Base-by-base conservation (phyloP, 2,888 invertebrate genomes). In the Hofmannophila pseudospretella region DNA sequence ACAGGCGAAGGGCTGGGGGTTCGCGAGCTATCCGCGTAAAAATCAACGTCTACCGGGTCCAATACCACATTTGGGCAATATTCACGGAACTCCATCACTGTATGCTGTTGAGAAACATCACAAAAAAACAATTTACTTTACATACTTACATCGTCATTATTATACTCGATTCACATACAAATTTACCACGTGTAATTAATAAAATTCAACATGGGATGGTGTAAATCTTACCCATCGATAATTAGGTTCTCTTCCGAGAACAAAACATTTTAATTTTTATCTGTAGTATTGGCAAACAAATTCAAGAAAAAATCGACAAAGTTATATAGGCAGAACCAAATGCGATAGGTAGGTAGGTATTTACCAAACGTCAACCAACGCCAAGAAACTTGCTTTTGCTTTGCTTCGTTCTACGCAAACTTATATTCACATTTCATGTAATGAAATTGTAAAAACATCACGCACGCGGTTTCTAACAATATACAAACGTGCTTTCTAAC, bases 51-150 rank as follows among this genome's bases (percentile, higher is more conserved):
- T 73, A 67, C 67, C 57, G 74, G 74, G 55, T 67, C 80, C 73
- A 75, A 72, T 67, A 77, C 73, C 75, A 75, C 79, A 68, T 75
- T 77, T 70, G 65, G 63, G 44, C 56, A 65, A 74, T 69, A 73
- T 66, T 70, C 81, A 80, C 72, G 77, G 72, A 81, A 79, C 82
- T 85, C 86, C 86, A 86, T 86, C 72, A 82, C 85, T 78, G 67
- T 62, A 67, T 68, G 77, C 86, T 86, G 76, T 69, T 64, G 68
- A 57, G 55, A 75, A 70, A 73, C 62, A 71, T 58, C 54, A 62
- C 51, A 62, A 57, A 62, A 57, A 65, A 39, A 67, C 61, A 49
- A 45, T 59, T 60, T 50, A 64, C 58, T 60, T 55, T 49, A 64
- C 65, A 68, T 67, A 69, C 64, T n/a, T n/a, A 70, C 59, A 54